Percentiles rank a stretch among this genome's conserved stretches.
Conservation (phyloP, 37 sponge, comb jelly and placozoan species). For the Aphrocallistes beatrix region DNA sequence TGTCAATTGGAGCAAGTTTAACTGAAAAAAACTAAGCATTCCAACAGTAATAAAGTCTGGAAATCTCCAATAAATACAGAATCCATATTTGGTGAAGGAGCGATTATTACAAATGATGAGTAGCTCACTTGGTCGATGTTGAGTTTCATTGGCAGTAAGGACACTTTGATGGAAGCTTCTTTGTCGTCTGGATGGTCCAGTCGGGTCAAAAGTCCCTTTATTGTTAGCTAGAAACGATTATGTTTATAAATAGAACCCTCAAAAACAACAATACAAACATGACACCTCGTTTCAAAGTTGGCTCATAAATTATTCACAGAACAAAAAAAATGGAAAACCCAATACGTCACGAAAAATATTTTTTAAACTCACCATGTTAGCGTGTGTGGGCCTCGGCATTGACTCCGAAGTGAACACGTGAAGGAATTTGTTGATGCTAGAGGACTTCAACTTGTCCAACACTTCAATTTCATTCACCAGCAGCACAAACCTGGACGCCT, state of each 20-base stretch:
- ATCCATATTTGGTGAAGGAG: too few species aligned
- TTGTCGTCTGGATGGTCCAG: slow-evolving; percentile 34
- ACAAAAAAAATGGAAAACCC: too few species aligned
- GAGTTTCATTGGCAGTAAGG: slow-evolving; percentile 69
- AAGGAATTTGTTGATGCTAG: slow-evolving; percentile 85
- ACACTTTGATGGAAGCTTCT: slow-evolving; percentile 57
- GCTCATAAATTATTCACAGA: too few species aligned
- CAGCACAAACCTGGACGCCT: slow-evolving; percentile 55
- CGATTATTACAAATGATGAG: too few species aligned
- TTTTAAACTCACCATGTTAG: slow-evolving; percentile 54
- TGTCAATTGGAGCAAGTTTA: background rate
- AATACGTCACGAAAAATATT: too few species aligned
- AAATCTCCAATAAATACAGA: too few species aligned
- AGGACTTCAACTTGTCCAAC: slow-evolving; percentile 56
- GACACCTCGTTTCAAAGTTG: too few species aligned
- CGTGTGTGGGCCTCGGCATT: slow-evolving; percentile 67
- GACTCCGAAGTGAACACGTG: slow-evolving; percentile 72
- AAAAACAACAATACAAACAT: background rate
- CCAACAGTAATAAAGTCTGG: too few species aligned
- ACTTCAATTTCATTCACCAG: slow-evolving; percentile 75
- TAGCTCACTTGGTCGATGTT: slow-evolving; percentile 73
- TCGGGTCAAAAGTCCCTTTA: slow-evolving; percentile 55
- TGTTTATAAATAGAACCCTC: background rate
- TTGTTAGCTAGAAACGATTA: slow-evolving; percentile 36
- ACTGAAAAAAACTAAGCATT: too few species aligned